Base-by-base conservation (phyloP, 2,113 vertebrate species). In the Dromaius novaehollandiae region DNA sequence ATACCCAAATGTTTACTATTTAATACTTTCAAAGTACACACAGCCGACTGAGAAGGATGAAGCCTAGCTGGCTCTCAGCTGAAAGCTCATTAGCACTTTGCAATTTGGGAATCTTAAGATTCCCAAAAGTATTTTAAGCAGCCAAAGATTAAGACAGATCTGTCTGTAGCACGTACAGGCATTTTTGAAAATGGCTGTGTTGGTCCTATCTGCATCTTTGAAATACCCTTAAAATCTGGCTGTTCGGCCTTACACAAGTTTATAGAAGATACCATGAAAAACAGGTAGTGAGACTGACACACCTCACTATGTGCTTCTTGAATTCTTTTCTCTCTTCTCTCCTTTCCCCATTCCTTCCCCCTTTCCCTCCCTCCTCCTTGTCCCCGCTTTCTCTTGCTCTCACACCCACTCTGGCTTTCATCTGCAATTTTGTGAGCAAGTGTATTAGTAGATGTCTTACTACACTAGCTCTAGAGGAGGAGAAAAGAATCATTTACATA, bases 361-460 rank as follows among this genome's bases (percentile, higher is more conserved):
- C 38, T 13, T 34, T 42, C 30, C 56, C 38, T 50, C 32, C 64
- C n/a, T 71, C 79, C 75, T 66, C 69, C 74, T 61, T 3, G 7
- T 69, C 50, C 83, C 73, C 1, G 1, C 53, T 82, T 25, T 5
- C 56, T 6, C 42, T 91, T 34, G 79, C 76, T 87, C 79, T 48
- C 69, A 34, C 78, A 88, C 92, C 65, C 79, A 55, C 85, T 25
- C 53, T 19, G 51, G 73, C 92, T 91, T 93, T 95, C 68, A 90
- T 66, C 73, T 65, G 73, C 78, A 88, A 21, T 66, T 69, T 42
- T 65, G 66, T 21, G 50, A 77, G 48, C 46, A 25, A 79, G 61
- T 10, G 53, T 4, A 18, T 82, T 25, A 68, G 81, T 11, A 22
- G 68, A 34, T 77, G 75, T 61, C 48, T 87, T 36, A 18, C 87